A percentile compares a stretch with the other conserved stretches of the same genome.
Conservation (phyloP, 2,113 vertebrate genomes). For the Triplophysa rosa region DNA sequence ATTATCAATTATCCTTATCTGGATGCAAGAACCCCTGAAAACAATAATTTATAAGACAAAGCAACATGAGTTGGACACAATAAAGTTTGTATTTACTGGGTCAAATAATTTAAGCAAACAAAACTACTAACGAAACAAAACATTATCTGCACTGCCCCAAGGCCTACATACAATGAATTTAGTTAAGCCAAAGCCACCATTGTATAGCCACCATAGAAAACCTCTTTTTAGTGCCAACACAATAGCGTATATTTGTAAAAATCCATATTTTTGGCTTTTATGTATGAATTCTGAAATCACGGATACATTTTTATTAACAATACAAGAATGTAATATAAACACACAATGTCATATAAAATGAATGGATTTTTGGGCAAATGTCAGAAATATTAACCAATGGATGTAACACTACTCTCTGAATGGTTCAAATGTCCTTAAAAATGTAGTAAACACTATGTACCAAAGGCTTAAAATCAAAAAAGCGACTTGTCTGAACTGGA, state of each 20-base stretch:
- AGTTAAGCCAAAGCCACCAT: neutral
- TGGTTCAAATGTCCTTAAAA: neutral
- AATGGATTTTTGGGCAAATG: neutral
- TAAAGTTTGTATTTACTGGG: neutral
- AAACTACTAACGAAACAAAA: neutral
- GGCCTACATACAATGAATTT: neutral
- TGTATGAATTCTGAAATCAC: slow-evolving; percentile 6
- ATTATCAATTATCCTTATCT: neutral
- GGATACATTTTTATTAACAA: neutral
- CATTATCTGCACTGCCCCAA: neutral
- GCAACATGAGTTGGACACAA: neutral
- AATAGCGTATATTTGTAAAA: too few species aligned
- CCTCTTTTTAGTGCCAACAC: too few species aligned
- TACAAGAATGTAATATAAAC: neutral
- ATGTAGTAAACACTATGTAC: neutral
- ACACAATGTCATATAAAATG: neutral
- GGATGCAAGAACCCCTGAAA: neutral
- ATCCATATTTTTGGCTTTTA: neutral
- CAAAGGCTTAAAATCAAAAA: neutral
- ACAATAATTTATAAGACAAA: neutral
- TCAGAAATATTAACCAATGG: neutral
- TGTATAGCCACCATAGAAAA: neutral
- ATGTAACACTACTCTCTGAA: neutral
- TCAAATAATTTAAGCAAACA: neutral
- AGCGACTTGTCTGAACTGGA: slow-evolving; percentile 29